Evolutionary conservation across 2,888 invertebrate species (phyloP), one percentile per base, ranked within the genome.

Genomic region (Eupithecia vulgata): DNA sequence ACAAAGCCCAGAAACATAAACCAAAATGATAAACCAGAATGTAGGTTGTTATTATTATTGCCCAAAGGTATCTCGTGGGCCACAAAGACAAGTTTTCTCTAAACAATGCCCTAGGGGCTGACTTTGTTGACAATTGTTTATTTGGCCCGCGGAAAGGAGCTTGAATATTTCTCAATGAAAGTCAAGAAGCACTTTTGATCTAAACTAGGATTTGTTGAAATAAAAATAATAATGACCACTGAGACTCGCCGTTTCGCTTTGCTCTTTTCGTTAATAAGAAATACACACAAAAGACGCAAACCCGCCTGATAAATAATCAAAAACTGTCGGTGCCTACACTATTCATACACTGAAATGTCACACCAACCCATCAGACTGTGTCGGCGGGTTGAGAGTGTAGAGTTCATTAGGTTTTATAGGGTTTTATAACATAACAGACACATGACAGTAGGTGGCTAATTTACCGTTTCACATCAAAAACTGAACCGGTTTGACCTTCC

Each of bases 101-200:
- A 64, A 67, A 72, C 67, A 70, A 67, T 25, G 62, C 75, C 75
- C 70, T 12, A 57, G 45, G 70, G 67, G 25, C 34, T 57, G 13
- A 57, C 72, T 72, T 70, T 72, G 75, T 70, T 72, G 75, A 67
- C 75, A 72, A 72, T 68, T 72, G 72, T 75, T 72, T 72, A 64
- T 71, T 65, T 68, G 57, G n/a, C 70, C n/a, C 45, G 59, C 40
- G 52, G 65, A 45, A 42, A 59, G 35, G 30, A 25, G 37, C 52
- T 71, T 64, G 30, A 34, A 17, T 59, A 34, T 59, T 30, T 59
- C 57, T 30, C 7, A 30, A 30, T 15, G 13, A 15, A 30, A 15
- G 15, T n/a, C 30, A 13, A 59, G 30, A n/a, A 37, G 37, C 7
- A 48, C 15, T 13, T 30, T 59, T 21, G 21, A 21, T 21, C 21